These are phyloP conservation scores for Podocnemis expansa DNA, from an alignment of 2,113 vertebrate genomes.

Conservation along the genomic window DNA sequence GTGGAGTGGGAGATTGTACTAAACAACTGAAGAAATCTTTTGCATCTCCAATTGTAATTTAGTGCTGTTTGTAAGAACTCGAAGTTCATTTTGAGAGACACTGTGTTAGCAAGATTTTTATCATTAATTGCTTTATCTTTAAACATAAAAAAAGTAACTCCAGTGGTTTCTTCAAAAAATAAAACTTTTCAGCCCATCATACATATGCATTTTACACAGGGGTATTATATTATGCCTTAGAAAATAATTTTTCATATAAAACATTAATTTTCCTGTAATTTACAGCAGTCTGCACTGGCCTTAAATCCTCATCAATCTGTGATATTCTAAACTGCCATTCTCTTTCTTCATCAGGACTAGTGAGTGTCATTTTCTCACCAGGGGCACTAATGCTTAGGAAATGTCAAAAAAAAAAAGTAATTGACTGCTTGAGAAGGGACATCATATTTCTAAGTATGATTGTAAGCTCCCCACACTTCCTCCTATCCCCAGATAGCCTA, in stretches of 20 bases:
- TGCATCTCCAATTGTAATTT: background rate
- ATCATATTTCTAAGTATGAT: constrained; percentile 51
- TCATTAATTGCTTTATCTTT: background rate
- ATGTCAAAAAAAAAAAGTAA: constrained; percentile 68
- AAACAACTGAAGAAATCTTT: background rate
- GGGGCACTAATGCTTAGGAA: constrained; percentile 51
- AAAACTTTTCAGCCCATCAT: background rate
- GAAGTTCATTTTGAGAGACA: background rate
- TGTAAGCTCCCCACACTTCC: constrained; percentile 36
- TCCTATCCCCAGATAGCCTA: constrained; percentile 50
- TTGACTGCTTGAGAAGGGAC: constrained; percentile 45
- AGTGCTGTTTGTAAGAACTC: background rate
- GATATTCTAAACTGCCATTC: constrained; percentile 23
- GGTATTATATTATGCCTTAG: background rate
- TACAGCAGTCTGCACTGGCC: background rate
- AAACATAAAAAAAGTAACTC: background rate
- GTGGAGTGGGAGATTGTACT: background rate
- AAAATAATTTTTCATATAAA: background rate
- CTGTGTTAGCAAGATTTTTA: background rate
- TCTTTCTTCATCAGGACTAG: constrained; percentile 51
- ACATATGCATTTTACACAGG: background rate
- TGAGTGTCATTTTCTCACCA: constrained; percentile 54
- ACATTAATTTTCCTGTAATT: background rate
- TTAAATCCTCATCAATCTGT: constrained; percentile 10
- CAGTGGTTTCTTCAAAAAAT: background rate